These are phyloP conservation scores for Ophion obscuratus DNA, from an alignment of 2,888 invertebrate genomes.

Conservation along the genomic window DNA sequence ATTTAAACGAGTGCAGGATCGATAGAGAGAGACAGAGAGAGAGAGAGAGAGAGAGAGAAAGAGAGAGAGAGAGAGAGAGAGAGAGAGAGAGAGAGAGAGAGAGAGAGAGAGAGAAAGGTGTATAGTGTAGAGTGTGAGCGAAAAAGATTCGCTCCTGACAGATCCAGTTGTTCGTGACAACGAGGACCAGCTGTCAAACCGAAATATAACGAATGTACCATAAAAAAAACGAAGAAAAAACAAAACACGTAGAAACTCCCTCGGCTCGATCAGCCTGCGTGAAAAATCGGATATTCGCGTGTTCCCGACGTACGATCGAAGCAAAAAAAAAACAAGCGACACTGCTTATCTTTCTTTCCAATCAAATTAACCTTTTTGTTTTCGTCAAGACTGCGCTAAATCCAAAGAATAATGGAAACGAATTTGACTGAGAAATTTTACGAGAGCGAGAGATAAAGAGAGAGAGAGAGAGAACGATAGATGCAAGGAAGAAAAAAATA, in stretches of 20 bases:
- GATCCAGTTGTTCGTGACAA: constrained; percentile 12
- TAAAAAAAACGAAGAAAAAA: background rate
- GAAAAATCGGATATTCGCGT: constrained; percentile 18
- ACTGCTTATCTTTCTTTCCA: constrained; percentile 54
- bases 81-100: constrained; percentile 19
- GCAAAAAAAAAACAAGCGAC: constrained; percentile 39
- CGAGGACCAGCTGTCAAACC: constrained; percentile 18
- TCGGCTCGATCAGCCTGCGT: constrained; percentile 58
- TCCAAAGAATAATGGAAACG: constrained; percentile 78
- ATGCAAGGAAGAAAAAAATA: constrained; percentile 19
- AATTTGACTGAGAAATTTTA: constrained; percentile 76
- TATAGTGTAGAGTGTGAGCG: background rate
- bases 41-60: background rate
- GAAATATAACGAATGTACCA: constrained; percentile 2
- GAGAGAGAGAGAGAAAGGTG: constrained; percentile 4
- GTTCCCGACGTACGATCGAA: constrained; percentile 18
- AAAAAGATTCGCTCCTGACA: constrained; percentile 4
- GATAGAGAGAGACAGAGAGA: constrained; percentile 16
- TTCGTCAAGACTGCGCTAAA: constrained; percentile 79
- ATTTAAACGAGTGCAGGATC: constrained; percentile 47
- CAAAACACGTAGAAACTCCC: constrained; percentile 17
- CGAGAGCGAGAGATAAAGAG: constrained; percentile 47
- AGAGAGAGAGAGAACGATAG: constrained; percentile 27
- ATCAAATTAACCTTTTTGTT: constrained; percentile 51
- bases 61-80: constrained; percentile 13